Percentiles rank a stretch among this genome's conserved stretches.
phyloP scores from a whole-genome alignment of 2,113 vertebrate species.

The Rafetus swinhoei region DNA sequence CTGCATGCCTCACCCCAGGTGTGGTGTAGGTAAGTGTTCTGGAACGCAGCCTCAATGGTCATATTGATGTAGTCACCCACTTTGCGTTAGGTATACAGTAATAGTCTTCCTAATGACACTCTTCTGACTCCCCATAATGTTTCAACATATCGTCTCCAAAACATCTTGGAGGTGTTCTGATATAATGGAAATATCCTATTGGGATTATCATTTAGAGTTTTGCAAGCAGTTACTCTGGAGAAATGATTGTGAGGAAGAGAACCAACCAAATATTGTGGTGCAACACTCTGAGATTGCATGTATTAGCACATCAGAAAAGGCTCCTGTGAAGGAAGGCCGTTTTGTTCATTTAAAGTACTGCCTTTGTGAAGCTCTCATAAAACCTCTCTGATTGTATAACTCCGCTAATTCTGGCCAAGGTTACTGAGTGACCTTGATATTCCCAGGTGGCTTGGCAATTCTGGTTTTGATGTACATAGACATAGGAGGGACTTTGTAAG shows the following conservation, averaged over 20 bases:
- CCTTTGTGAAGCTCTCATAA: constrained; percentile 42
- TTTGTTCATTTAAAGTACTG: constrained; percentile 21
- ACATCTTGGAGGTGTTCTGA: not conserved
- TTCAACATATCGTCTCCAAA: not conserved
- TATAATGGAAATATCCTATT: not conserved
- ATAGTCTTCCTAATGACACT: not conserved
- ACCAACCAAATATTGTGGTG: not conserved
- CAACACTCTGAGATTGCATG: not conserved
- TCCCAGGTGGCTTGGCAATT: constrained; percentile 71
- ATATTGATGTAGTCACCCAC: not conserved
- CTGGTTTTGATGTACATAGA: constrained; percentile 66
- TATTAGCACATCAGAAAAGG: not conserved
- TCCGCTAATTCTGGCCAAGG: constrained; percentile 48
- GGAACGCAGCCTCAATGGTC: not conserved
- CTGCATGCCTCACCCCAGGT: not conserved
- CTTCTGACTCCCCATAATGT: not conserved
- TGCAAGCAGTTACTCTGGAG: not conserved
- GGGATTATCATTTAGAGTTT: not conserved
- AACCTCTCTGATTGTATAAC: constrained; percentile 12
- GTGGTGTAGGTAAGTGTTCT: not conserved
- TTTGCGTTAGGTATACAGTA: not conserved
- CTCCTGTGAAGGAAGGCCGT: not conserved
- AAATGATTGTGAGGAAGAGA: not conserved
- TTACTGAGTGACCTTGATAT: constrained; percentile 71
- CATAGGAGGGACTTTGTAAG: constrained; percentile 73